Base-by-base conservation (phyloP, 2,113 vertebrate species). In the Pipa parva region DNA sequence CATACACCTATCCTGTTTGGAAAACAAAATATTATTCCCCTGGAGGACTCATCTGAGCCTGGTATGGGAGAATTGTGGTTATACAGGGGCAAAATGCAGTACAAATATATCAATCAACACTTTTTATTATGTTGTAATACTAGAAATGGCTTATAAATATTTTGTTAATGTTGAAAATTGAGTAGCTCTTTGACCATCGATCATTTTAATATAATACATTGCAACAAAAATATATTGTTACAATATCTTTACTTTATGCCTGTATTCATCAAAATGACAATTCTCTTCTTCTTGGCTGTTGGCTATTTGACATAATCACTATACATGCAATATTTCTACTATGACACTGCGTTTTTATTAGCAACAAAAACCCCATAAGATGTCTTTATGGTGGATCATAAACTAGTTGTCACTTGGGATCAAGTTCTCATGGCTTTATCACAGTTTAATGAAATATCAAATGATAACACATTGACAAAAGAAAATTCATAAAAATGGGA, bases 391-490 rank as follows among this genome's bases (percentile, higher is more conserved):
- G 17, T n/a, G 18, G 17, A 5, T 17, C 27, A 56, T 56, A 56
- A 56, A 56, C 54, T 29, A 31, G 5, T 31, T 54, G 50, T 54
- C 50, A 27, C 12, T 15, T 25, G 25, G 25, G 50, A 56, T 31
- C n/a, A 27, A 33, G 54, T 31, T 56, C 6, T 4, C 54, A 31
- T 56, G 17, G 17, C 28, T 29, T 29, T 31, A 17, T 17, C n/a
- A 31, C 28, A 18, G 54, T 17, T 31, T 56, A 56, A 56, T 56
- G 54, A 56, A 28, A n/a, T n/a, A 56, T 54, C 17, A 13, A 5
- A n/a, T 31, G 20, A 56, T 56, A 56, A 56, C 28, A 31, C 54
- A 56, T 31, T 56, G 28, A 56, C 15, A 56, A 21, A 56, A 33
- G 5, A 28, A 29, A 17, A 31, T 28, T 56, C 24, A 31, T 56